Base-by-base conservation (phyloP, 2,888 invertebrate species). In the Trichopria drosophilae region DNA sequence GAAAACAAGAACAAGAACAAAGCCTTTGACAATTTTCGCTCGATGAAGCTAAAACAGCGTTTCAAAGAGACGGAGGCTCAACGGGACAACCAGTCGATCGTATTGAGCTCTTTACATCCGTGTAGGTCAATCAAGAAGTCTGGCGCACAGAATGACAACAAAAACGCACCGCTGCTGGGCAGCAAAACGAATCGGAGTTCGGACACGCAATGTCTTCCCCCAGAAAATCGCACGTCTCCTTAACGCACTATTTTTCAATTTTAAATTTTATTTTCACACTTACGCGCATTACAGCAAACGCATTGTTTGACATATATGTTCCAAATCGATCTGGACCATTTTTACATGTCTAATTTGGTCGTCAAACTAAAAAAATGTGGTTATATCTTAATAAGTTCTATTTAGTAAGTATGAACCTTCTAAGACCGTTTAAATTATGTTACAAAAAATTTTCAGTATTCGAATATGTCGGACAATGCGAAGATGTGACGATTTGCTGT, bases 1-100 rank as follows among this genome's bases (percentile, higher is more conserved):
- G 73, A 73, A 44, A 71, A 63, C 50, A 67, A 65, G 50, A 62
- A 60, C 55, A 69, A 66, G 35, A n/a, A n/a, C n/a, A 63, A 65
- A 10, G 23, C 58, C 9, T 18, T 55, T 22, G 60, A 64, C n/a
- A 61, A 62, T 23, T 18, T 52, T 22, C 59, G 61, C n/a, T 39
- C 41, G 22, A 58, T 58, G n/a, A 64, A 53, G 37, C 32, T 49
- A 2, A 67, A 60, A 22, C 29, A 53, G 4, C 62, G 59, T 9
- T 52, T 55, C 37, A 55, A 45, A 24, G 54, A 54, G 5, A 16
- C 10, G 3, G 36, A 46, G 16, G 42, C 35, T n/a, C 37, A 39
- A 29, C 23, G 29, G 28, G 9, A 31, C 28, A 61, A 47, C 19
- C 64, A 65, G 32, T 62, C 66, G 45, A 63, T 63, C 49, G 50